Evolutionary conservation across 2,113 vertebrate species (phyloP).

Genomic region (Mesitornis unicolor): DNA sequence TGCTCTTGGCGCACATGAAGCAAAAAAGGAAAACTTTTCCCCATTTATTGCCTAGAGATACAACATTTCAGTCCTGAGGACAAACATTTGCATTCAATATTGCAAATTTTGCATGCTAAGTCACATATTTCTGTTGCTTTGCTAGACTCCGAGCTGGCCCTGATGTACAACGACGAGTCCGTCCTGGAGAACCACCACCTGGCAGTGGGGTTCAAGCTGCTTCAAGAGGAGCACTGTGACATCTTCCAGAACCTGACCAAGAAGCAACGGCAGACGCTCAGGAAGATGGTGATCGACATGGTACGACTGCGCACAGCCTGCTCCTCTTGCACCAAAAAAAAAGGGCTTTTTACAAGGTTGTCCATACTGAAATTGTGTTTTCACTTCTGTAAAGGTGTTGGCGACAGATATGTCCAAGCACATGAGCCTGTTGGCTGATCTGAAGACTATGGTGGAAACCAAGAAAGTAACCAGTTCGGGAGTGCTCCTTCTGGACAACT

Average conservation of each 20-base stretch:
- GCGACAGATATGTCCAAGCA: constrained; percentile 99
- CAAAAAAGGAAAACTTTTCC: neutral
- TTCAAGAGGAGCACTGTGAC: constrained; percentile 97
- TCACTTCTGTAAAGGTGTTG: constrained; percentile 80
- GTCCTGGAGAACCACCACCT: constrained; percentile 98
- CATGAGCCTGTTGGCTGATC: constrained; percentile 93
- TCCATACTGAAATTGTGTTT: neutral
- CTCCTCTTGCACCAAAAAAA: neutral
- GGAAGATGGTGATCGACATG: constrained; percentile 99
- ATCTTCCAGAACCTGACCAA: constrained; percentile 97
- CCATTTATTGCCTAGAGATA: neutral
- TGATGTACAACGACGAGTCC: constrained; percentile 98
- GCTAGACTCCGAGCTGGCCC: constrained; percentile 93
- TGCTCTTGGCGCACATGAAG: neutral
- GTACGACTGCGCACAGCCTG: constrained; percentile 60
- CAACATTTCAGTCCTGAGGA: neutral
- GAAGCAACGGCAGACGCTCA: constrained; percentile 90
- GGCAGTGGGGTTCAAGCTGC: constrained; percentile 94
- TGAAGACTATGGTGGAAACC: constrained; percentile 99
- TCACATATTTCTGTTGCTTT: neutral
- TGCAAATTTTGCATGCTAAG: neutral
- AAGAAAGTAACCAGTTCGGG: constrained; percentile 98
- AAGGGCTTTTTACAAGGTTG: accelerated
- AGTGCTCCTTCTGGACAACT: constrained; percentile 94
- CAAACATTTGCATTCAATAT: neutral